phyloP scores from a whole-genome alignment of 1,140 invertebrate species.

The fruit fly (Drosophila melanogaster) region DNA sequence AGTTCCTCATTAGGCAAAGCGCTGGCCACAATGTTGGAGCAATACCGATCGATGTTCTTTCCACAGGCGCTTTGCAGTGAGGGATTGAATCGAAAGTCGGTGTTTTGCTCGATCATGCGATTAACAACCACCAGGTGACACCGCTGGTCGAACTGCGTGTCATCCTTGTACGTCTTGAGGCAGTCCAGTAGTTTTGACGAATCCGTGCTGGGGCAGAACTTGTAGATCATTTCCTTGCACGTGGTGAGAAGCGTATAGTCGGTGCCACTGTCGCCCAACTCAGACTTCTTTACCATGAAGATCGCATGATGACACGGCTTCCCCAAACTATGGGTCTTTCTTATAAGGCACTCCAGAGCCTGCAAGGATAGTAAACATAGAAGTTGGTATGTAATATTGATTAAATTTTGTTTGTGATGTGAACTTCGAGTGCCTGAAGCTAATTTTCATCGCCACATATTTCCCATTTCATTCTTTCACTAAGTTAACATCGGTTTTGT shows the following conservation, averaged over 20 bases:
- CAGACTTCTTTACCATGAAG: slow-evolving; percentile 93
- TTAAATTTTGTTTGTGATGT: not conserved
- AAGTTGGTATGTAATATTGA: not conserved
- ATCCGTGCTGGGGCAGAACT: slow-evolving; percentile 90
- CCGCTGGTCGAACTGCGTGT: slow-evolving; percentile 92
- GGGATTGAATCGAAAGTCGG: slow-evolving; percentile 96
- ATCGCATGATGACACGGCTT: slow-evolving; percentile 91
- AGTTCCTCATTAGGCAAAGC: slow-evolving; percentile 86
- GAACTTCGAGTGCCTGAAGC: too few species aligned
- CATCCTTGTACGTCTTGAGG: slow-evolving; percentile 91
- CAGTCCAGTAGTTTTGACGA: slow-evolving; percentile 89
- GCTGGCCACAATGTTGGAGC: slow-evolving; percentile 84
- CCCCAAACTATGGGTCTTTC: slow-evolving; percentile 88
- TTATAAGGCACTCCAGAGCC: slow-evolving; percentile 94
- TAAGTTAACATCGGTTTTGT: not conserved
- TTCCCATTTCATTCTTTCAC: not conserved
- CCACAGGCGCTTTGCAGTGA: slow-evolving; percentile 90
- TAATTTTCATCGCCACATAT: not conserved
- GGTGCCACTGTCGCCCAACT: slow-evolving; percentile 92
- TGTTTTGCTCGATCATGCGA: slow-evolving; percentile 96
- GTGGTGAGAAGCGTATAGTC: slow-evolving; percentile 93
- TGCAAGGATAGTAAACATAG: slow-evolving; percentile 81
- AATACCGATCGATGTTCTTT: slow-evolving; percentile 90
- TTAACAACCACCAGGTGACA: slow-evolving; percentile 94
- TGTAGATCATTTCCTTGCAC: slow-evolving; percentile 93